Conservation (phyloP, 2,888 invertebrate genomes). For the Lasius platythorax region DNA sequence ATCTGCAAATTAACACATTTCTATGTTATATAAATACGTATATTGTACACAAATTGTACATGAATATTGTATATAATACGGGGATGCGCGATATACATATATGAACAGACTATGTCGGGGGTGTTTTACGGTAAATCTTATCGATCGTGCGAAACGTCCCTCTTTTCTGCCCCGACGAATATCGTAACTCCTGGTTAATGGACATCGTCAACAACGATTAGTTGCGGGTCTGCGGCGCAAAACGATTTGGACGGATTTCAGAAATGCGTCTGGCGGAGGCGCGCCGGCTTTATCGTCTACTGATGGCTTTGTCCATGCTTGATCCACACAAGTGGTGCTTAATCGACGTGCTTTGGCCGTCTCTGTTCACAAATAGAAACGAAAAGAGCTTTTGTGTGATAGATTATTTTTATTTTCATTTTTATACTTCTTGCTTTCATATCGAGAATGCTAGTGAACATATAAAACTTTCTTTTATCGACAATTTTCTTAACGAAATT, state of each 20-base stretch:
- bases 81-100: background rate
- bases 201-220: constrained; percentile 58
- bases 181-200: constrained; percentile 58
- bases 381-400: background rate
- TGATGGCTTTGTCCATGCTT: constrained; percentile 71
- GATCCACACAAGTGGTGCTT: constrained; percentile 65
- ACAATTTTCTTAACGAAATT: no score
- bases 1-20: background rate
- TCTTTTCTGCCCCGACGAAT: background rate
- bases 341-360: constrained; percentile 63
- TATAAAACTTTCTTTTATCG: no score
- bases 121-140: background rate
- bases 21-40: background rate
- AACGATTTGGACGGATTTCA: constrained; percentile 75
- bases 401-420: background rate
- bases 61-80: background rate
- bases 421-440: background rate
- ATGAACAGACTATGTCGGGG: background rate
- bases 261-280: constrained; percentile 70
- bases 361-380: constrained; percentile 28
- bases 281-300: constrained; percentile 70
- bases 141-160: background rate
- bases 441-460: background rate
- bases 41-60: background rate
- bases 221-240: constrained; percentile 54